Evolutionary conservation across 2,797 vertebrate genomes (phyloP), one percentile per base, ranked within the genome.

Genomic region (Cossypha niveicapilla): DNA sequence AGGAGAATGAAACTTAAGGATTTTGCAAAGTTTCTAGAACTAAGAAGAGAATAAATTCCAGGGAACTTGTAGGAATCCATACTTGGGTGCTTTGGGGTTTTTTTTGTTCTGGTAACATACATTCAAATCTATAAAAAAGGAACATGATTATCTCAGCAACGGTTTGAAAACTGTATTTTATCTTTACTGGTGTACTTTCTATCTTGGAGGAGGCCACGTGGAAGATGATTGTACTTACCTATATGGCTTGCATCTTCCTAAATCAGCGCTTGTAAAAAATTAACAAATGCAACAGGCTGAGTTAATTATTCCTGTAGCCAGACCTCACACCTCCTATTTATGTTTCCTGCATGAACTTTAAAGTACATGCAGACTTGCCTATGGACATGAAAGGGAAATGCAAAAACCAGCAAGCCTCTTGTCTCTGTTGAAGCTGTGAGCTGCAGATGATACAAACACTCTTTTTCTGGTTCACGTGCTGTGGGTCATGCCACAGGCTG

Each of bases 1-100:
- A 72, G 12, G 2, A 68, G 18, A 84, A 25, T 18, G 13, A 71
- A 74, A 35, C 19, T 65, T 37, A 65, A 72, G 11, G 32, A 6
- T 10, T 35, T 78, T 75, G 50, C 32, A 47, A 58, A 30, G 41
- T 63, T 83, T 41, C 73, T 25, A 86, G 32, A 90, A 75, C 18
- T 30, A 58, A 65, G 25, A 62, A 32, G 44, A 82, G 5, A 82
- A 80, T 42, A 57, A 78, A 61, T 74, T 65, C 45, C 35, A 88
- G 5, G 7, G 28, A 84, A 92, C 25, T 22, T 56, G 11, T 8
- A 54, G 30, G 21, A 91, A 39, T 28, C 13, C 3, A 0, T 63
- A 11, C 28, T 10, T 45, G 15, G 7, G 1, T 22, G 6, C 2
- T 6, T 24, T 24, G 34, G 10, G 19, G 3, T 1, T 18, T 41